Evolutionary conservation across 1,140 invertebrate species (phyloP).

Genomic region (Drosophila simulans): DNA sequence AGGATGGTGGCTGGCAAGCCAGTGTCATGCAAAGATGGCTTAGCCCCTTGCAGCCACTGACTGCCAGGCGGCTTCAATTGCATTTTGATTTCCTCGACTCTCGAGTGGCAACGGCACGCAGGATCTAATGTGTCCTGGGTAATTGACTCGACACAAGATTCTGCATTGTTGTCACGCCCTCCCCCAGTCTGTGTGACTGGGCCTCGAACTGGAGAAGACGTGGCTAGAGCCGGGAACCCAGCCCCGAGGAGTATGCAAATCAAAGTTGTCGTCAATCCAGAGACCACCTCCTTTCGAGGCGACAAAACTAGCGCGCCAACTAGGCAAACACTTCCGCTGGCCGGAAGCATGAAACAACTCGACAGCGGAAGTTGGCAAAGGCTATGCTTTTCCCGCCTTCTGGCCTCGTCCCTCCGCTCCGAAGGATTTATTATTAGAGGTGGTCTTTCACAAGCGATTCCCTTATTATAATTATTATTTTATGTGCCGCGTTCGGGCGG

Average conservation of each 20-base stretch:
- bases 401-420: not conserved
- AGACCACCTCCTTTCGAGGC: constrained; percentile 49
- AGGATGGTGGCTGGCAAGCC: constrained; percentile 41
- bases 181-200: constrained; percentile 12
- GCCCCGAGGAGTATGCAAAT: constrained; percentile 69
- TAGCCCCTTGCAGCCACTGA: constrained; percentile 27
- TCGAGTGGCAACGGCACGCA: constrained; percentile 46
- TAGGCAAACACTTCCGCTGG: constrained; percentile 81
- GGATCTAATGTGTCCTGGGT: constrained; percentile 78
- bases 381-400: constrained; percentile 21
- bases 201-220: not conserved
- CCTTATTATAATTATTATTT: constrained; percentile 79
- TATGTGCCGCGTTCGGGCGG: constrained; percentile 39
- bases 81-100: constrained; percentile 65
- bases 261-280: constrained; percentile 65
- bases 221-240: not conserved
- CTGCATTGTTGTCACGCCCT: constrained; percentile 75
- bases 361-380: constrained; percentile 76
- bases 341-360: constrained; percentile 83
- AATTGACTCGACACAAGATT: constrained; percentile 75
- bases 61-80: constrained; percentile 55
- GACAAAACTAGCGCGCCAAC: constrained; percentile 82
- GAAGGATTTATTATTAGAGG: constrained; percentile 68
- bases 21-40: constrained; percentile 25
- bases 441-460: constrained; percentile 25